Conservation (phyloP, 2,888 invertebrate genomes). For the Agriopis aurantiaria region DNA sequence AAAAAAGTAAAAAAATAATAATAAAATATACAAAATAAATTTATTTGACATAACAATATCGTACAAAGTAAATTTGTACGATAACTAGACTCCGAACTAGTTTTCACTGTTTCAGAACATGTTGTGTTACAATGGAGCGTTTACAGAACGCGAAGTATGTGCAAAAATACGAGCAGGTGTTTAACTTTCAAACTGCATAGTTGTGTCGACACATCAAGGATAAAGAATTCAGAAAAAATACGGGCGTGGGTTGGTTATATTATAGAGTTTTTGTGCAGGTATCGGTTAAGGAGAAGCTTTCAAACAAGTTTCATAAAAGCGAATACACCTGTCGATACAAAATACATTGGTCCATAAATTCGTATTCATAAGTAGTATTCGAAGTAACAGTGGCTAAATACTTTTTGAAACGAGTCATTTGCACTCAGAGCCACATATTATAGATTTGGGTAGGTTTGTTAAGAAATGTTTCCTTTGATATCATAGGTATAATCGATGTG, state of each 20-base stretch:
- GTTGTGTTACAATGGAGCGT: constrained; percentile 15
- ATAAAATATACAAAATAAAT: no score
- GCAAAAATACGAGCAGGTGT: constrained; percentile 47
- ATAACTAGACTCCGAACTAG: no score
- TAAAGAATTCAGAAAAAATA: constrained; percentile 44
- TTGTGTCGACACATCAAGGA: constrained; percentile 51
- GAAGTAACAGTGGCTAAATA: constrained; percentile 31
- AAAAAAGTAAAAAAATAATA: no score
- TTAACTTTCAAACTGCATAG: constrained; percentile 49
- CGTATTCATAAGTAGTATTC: constrained; percentile 35
- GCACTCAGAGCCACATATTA: neutral
- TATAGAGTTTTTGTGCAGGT: constrained; percentile 26
- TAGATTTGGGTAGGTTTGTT: no score
- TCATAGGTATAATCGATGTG: neutral
- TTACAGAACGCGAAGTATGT: constrained; percentile 20
- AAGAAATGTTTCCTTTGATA: neutral
- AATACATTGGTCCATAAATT: constrained; percentile 17
- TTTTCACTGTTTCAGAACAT: constrained; percentile 6
- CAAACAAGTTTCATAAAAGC: constrained; percentile 41
- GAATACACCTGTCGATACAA: constrained; percentile 42
- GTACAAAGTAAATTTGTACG: no score
- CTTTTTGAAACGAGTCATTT: constrained; percentile 54
- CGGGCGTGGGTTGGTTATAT: constrained; percentile 21
- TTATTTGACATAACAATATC: no score
- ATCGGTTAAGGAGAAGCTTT: constrained; percentile 30